A percentile compares a stretch with the other conserved stretches of the same genome.
Evolutionary conservation across 2,888 invertebrate genomes (phyloP).

Genomic region (Seira ritae): DNA sequence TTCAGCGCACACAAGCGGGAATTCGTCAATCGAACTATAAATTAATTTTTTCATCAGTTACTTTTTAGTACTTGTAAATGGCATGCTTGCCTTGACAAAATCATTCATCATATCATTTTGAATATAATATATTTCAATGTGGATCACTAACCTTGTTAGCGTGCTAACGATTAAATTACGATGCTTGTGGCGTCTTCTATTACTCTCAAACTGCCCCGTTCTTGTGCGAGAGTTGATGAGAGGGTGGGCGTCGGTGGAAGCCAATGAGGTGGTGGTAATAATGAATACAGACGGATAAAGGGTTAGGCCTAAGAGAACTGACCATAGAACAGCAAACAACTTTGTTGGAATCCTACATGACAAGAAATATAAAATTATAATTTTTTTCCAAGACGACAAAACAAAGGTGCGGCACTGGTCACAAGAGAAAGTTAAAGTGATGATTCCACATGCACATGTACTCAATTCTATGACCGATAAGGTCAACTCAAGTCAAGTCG

Average conservation of each 20-base stretch:
- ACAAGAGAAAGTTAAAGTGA: slow-evolving; percentile 5
- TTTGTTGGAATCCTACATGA: slow-evolving; percentile 21
- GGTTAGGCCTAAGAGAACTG: slow-evolving; percentile 9
- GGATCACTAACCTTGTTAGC: no score
- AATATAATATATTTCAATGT: no score
- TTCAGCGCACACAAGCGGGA: slow-evolving; percentile 30
- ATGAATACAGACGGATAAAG: slow-evolving; percentile 25
- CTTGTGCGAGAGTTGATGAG: slow-evolving; percentile 21
- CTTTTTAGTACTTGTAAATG: no score
- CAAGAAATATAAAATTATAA: neutral
- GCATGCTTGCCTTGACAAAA: no score
- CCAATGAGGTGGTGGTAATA: neutral
- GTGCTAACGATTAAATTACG: slow-evolving; percentile 10
- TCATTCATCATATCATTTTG: no score
- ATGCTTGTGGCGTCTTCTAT: slow-evolving; percentile 32
- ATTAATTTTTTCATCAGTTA: no score
- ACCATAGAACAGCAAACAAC: slow-evolving; percentile 22
- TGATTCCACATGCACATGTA: no score
- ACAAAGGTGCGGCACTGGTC: neutral
- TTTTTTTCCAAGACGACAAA: no score
- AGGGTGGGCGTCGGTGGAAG: slow-evolving; percentile 23
- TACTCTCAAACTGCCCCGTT: slow-evolving; percentile 31
- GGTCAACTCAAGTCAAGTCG: neutral
- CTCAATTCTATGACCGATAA: neutral
- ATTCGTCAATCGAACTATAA: slow-evolving; percentile 31